Evolutionary conservation across 2,888 invertebrate genomes (phyloP).

Genomic region (Dorcus parallelipipedus): DNA sequence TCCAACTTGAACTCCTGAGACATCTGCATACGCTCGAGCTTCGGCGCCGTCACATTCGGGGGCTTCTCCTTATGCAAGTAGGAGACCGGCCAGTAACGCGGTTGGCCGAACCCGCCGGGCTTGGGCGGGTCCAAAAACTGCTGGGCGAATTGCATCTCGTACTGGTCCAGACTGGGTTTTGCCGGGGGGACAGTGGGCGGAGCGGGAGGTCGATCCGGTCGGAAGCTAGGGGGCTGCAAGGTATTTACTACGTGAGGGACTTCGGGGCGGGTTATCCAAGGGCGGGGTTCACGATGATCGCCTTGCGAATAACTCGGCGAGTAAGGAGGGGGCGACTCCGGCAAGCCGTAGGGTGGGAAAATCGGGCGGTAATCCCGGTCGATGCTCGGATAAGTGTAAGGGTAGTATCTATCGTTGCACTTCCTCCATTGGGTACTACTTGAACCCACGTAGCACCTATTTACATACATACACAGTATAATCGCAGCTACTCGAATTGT

Average conservation of each 20-base stretch:
- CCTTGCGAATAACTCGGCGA: slow-evolving; percentile 4
- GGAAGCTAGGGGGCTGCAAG: slow-evolving; percentile 23
- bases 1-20: slow-evolving; percentile 29
- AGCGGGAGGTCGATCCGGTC: slow-evolving; percentile 40
- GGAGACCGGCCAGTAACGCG: slow-evolving; percentile 71
- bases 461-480: slow-evolving; percentile 14
- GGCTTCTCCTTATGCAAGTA: slow-evolving; percentile 78
- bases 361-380: slow-evolving; percentile 24
- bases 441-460: slow-evolving; percentile 81
- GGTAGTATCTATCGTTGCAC: slow-evolving; percentile 79
- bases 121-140: slow-evolving; percentile 51
- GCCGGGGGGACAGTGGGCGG: slow-evolving; percentile 47
- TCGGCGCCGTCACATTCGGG: slow-evolving; percentile 55
- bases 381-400: slow-evolving; percentile 50
- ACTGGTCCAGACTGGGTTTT: slow-evolving; percentile 43
- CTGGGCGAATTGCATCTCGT: slow-evolving; percentile 44
- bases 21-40: slow-evolving; percentile 25
- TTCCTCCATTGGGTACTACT: slow-evolving; percentile 80
- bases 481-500: neutral
- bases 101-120: slow-evolving; percentile 51
- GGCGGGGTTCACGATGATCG: slow-evolving; percentile 11
- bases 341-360: neutral
- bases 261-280: slow-evolving; percentile 14
- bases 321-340: slow-evolving; percentile 7
- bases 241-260: neutral